Percentiles rank a stretch among this genome's conserved stretches.
phyloP scores from a whole-genome alignment of 2,113 vertebrate genomes.

The Synodontis membranacea region DNA sequence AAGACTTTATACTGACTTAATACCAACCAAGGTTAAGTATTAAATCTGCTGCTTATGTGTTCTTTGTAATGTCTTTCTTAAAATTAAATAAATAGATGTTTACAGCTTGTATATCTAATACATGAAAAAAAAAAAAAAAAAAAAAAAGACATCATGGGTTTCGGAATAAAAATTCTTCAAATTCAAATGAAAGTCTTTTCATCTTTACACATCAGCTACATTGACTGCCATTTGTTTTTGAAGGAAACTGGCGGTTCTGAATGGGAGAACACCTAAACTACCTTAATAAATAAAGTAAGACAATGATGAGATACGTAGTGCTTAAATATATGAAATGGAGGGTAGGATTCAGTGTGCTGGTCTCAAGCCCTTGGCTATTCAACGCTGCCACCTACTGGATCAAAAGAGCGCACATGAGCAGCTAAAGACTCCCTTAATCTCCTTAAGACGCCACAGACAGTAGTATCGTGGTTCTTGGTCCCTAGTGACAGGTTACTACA shows the following conservation, averaged over 20 bases:
- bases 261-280: not conserved
- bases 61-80: not conserved
- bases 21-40: not conserved
- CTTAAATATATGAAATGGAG: constrained; percentile 9
- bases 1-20: not conserved
- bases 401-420: not conserved
- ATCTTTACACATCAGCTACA: not conserved
- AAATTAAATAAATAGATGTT: constrained; percentile 33
- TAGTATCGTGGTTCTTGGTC: not conserved
- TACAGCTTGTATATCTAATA: not conserved
- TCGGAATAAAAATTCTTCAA: not conserved
- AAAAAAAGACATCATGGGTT: not conserved
- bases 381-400: constrained; percentile 44
- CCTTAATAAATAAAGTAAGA: constrained; percentile 20
- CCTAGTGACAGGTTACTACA: constrained; percentile 2
- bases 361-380: constrained; percentile 15
- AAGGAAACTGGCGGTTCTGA: constrained; percentile 1
- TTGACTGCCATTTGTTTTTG: not conserved
- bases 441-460: not conserved
- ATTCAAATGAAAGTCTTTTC: not conserved
- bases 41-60: not conserved
- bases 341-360: not conserved
- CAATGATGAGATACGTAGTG: constrained; percentile 3
- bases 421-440: not conserved
- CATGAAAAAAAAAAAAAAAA: constrained; percentile 9